Percentiles rank a stretch among this genome's conserved stretches.
These are phyloP conservation scores for Eulithis prunata DNA, from an alignment of 2,888 invertebrate species.

Conservation along the genomic window DNA sequence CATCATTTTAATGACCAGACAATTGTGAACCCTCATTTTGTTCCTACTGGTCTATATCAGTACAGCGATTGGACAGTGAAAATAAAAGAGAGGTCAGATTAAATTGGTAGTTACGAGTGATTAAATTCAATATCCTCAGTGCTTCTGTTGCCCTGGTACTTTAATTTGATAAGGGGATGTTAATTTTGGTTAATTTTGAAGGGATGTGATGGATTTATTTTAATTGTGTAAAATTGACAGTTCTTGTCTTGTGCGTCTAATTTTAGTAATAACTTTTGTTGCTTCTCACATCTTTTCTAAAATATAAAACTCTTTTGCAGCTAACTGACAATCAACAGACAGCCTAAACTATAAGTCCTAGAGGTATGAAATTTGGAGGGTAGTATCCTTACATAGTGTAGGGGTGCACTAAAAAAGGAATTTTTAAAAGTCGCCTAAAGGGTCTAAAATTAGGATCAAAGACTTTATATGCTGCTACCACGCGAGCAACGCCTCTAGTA, in stretches of 20 bases:
- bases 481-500: too few relatives aligned
- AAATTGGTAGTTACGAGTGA: conserved; percentile 54
- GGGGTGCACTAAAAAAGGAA: too few relatives aligned
- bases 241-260: neutral
- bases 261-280: neutral
- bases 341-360: too few relatives aligned
- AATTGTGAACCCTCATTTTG: conserved; percentile 56
- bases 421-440: too few relatives aligned
- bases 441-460: too few relatives aligned
- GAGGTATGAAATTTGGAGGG: too few relatives aligned
- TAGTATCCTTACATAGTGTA: too few relatives aligned
- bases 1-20: conserved; percentile 75
- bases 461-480: too few relatives aligned
- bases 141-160: conserved; percentile 51
- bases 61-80: conserved; percentile 18
- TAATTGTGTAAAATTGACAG: conserved; percentile 32
- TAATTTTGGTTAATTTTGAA: conserved; percentile 58
- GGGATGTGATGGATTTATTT: conserved; percentile 54
- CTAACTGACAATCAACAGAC: too few relatives aligned
- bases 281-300: neutral
- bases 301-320: neutral
- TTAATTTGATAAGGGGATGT: conserved; percentile 54
- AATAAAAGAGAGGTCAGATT: conserved; percentile 44
- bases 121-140: conserved; percentile 61
- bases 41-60: conserved; percentile 43